These are phyloP conservation scores for Argyrosomus japonicus DNA, from an alignment of 2,113 vertebrate genomes.

Conservation along the genomic window DNA sequence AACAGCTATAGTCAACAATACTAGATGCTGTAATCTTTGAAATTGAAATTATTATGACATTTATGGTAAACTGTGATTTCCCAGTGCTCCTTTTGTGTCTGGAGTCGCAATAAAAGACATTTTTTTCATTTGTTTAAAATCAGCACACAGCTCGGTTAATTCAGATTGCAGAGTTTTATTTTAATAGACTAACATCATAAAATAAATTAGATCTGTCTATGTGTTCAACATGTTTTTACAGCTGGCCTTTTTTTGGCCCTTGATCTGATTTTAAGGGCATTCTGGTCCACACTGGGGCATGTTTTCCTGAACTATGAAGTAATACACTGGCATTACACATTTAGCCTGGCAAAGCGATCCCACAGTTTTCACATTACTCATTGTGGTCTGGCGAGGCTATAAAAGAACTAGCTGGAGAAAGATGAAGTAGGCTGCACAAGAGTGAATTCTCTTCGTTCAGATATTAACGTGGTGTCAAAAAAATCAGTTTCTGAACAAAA, in stretches of 20 bases:
- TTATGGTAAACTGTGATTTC: neutral
- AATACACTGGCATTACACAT: conserved; percentile 35
- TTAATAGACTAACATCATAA: neutral
- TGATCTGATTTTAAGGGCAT: conserved; percentile 20
- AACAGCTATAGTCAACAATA: conserved; percentile 8
- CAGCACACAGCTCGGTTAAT: neutral
- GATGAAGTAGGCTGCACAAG: conserved; percentile 12
- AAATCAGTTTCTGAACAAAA: conserved; percentile 4
- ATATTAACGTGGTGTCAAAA: conserved; percentile 4
- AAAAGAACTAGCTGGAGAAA: conserved; percentile 11
- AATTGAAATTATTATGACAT: neutral
- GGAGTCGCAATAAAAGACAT: neutral
- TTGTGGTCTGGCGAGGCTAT: conserved; percentile 31
- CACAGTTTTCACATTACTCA: conserved; percentile 50
- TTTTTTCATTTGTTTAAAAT: neutral
- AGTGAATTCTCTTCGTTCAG: neutral
- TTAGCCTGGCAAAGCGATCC: conserved; percentile 37
- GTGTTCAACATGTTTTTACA: conserved; percentile 8
- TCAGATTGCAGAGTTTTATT: neutral
- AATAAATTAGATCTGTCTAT: neutral
- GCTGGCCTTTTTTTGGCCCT: no score
- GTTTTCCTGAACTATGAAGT: conserved; percentile 45
- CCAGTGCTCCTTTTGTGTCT: neutral
- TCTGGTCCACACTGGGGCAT: neutral
- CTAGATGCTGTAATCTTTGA: neutral